These are phyloP conservation scores for Paracentrotus lividus DNA, from an alignment of 53 echinoderm and acorn worm species.

Conservation along the genomic window DNA sequence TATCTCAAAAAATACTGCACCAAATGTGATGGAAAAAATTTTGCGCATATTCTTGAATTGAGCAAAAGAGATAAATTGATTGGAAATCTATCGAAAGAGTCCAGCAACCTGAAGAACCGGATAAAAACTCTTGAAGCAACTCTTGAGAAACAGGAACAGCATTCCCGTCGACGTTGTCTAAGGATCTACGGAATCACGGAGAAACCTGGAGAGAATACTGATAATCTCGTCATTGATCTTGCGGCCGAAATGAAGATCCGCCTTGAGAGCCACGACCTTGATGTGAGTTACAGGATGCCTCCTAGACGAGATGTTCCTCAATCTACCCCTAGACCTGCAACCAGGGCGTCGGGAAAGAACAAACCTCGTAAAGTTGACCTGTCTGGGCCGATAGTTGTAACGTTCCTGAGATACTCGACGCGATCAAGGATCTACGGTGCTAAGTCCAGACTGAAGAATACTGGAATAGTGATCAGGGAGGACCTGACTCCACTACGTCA, in stretches of 20 bases:
- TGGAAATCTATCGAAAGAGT: no score
- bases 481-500: conserved; percentile 10
- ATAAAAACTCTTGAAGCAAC: neutral
- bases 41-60: no score
- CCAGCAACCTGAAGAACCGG: no score
- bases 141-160: neutral
- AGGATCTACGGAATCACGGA: neutral
- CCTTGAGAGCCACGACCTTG: neutral
- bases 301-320: neutral
- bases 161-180: neutral
- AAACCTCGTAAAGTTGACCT: neutral
- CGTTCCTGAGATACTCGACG: neutral
- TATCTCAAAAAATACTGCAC: no score
- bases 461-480: conserved; percentile 29
- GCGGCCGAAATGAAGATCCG: neutral
- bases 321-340: neutral
- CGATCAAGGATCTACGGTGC: neutral
- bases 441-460: conserved; percentile 4
- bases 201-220: neutral
- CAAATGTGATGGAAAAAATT: no score
- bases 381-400: neutral
- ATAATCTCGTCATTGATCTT: neutral
- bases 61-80: no score
- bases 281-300: neutral
- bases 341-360: no score